Base-by-base conservation (phyloP, 2,113 vertebrate genomes). In the Solea solea region DNA sequence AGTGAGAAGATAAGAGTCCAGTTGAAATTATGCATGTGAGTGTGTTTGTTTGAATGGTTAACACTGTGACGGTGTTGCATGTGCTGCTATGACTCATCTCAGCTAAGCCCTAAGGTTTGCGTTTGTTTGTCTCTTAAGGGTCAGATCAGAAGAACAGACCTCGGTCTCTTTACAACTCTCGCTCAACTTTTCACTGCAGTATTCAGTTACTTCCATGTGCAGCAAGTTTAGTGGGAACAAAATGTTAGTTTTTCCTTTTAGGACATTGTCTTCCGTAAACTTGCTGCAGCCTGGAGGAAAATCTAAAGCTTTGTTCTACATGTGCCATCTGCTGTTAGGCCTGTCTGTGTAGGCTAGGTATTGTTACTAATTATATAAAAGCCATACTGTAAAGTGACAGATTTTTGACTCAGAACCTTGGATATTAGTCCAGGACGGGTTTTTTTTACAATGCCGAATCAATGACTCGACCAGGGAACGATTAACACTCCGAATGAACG, bases 331-430 rank as follows among this genome's bases (percentile, higher is more conserved):
- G 81, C 80, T 86, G 80, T 75, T 72, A 55, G 65, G 58, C 71
- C 66, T 72, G 71, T 80, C 50, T 62, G 51, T 72, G 62, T 76
- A 42, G 74, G 69, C 72, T 66, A 63, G 56, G 51, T 64, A 60
- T 80, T 76, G 67, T 84, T 78, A 80, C 56, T 76, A 51, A 79
- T 74, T 25, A 80, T 69, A 82, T 81, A 83, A 88, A 91, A 91
- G 91, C 91, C 91, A 92, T 91, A 91, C 72, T 80, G 81, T 83
- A 81, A 61, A 76, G 72, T 69, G 72, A 85, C 77, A 69, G 67
- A 78, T 65, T 76, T 72, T 77, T 64, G 44, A 85, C 58, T 76
- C 67, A 13, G 55, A 73, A 21, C 75, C 62, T 79, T 67, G 40
- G 77, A 72, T 78, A 28, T 66, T 64, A 52, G 74, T 81, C 72